Evolutionary conservation across 2,888 invertebrate species (phyloP), one percentile per base, ranked within the genome.

Genomic region (Idaea biselata): DNA sequence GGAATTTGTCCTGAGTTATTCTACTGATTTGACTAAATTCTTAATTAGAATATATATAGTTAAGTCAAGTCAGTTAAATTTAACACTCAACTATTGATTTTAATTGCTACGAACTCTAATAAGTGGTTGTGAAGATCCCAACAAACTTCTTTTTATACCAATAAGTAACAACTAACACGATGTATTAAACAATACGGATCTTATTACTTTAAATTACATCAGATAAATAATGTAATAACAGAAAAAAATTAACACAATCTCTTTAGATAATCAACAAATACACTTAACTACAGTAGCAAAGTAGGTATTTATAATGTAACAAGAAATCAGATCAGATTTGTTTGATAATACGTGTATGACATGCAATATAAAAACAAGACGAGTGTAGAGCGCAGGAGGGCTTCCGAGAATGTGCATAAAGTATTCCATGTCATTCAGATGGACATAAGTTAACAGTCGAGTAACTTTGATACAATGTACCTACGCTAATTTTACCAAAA

Each of bases 381-480:
- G 60, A 63, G 59, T 68, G 66, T 32, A 73, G 83, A 86, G 88
- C 88, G 88, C 88, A 87, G 88, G 88, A 85, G 89, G 89, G 88
- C 89, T 84, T 86, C 77, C 76, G 78, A 77, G 73, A 68, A 73
- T 74, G 72, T 78, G 74, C 74, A 73, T 70, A 73, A 44, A 44
- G 44, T 44, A 44, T 44, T 73, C 44, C 31, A 56, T 59, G 63
- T 60, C 64, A 70, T 58, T 63, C 57, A 44, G 11, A 25, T 25
- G 25, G 5, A 25, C 25, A 8, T 44, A 44, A 44, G 44, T 44
- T 44, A 44, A 11, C 14, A 8, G 44, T 44, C 44, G 44, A 44
- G 44, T 44, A 44, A 44, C 14, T 44, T 44, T 44, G 44, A 44
- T 44, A 44, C 44, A 44, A 44, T 44, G 44, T 44, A 44, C 44